Evolutionary conservation across 1,140 invertebrate species (phyloP), one percentile per base, ranked within the genome.

Genomic region (Hyphantria cunea): DNA sequence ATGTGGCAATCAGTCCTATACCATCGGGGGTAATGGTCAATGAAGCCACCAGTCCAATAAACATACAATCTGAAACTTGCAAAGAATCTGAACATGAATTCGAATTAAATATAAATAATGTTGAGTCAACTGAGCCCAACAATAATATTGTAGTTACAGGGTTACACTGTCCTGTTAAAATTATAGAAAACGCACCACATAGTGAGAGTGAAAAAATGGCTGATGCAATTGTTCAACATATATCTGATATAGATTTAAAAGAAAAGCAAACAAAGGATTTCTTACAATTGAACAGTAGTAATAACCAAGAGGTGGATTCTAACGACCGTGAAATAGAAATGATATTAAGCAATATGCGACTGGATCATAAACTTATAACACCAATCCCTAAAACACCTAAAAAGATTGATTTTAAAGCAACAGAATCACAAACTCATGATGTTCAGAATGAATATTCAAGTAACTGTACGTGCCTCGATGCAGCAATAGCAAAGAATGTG

Each of bases 291-390:
- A 80, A 83, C 51, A 82, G 70, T 53, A 84, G 78, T 65, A 76
- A 65, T 13, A 73, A 77, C 54, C 25, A 71, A 33, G 54, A 45
- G 44, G 64, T 72, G 12, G 71, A 76, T 34, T 67, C 41, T 31
- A 70, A 48, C 60, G 84, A 89, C 72, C 17, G 12, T 55, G 86
- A 90, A 77, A 70, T 90, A 34, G 77, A 82, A 64, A 78, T 63
- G 59, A 90, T 88, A 68, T 74, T 90, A 58, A 75, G 58, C 50
- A 64, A 53, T 13, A 88, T 88, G 84, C 66, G 74, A 54, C 72
- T 90, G 25, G 44, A 65, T 58, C 59, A 68, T 32, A 65, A 59
- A 17, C 47, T 78, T 14, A 69, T 89, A 54, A 80, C 82, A 6
- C 85, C 87, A 14, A 72, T 88, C 34, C 84, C 86, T 10, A 61